phyloP scores from a whole-genome alignment of 1,140 invertebrate species.

The Anadara kagoshimensis region DNA sequence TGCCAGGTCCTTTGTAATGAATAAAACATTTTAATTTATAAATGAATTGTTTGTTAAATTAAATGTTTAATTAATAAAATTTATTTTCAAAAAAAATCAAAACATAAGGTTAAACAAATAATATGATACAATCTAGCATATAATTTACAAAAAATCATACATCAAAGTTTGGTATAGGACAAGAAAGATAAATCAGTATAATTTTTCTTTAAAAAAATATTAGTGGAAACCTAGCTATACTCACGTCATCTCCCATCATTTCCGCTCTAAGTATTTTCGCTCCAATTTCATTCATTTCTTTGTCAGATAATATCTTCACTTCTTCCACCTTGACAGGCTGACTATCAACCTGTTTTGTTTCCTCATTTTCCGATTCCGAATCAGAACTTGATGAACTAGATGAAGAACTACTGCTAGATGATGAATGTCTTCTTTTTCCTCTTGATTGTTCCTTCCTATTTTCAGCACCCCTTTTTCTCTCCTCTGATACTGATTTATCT shows the following conservation, averaged over 20 bases:
- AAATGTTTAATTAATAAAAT: too few species aligned
- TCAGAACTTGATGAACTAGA: neutral
- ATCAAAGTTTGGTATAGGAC: too few species aligned
- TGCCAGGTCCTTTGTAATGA: constrained; percentile 77
- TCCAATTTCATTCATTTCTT: constrained; percentile 90
- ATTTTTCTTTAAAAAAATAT: too few species aligned
- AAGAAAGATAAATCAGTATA: too few species aligned
- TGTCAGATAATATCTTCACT: constrained; percentile 76
- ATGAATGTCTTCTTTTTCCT: constrained; percentile 52
- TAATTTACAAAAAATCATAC: too few species aligned
- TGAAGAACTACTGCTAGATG: constrained; percentile 16
- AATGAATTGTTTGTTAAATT: too few species aligned
- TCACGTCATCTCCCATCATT: constrained; percentile 83
- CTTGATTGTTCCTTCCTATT: too few species aligned
- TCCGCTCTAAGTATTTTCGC: constrained; percentile 94
- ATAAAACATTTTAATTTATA: neutral
- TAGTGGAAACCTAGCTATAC: constrained; percentile 41
- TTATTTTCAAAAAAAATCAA: too few species aligned
- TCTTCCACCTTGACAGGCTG: constrained; percentile 9
- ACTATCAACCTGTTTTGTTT: constrained; percentile 14
- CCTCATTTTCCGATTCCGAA: constrained; percentile 5
- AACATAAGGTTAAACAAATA: too few species aligned
- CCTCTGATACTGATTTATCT: constrained; percentile 19
- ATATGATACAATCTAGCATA: too few species aligned
- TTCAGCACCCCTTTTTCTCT: neutral